Base-by-base conservation (phyloP, 2,888 invertebrate species). In the Adelognathus sp. region DNA sequence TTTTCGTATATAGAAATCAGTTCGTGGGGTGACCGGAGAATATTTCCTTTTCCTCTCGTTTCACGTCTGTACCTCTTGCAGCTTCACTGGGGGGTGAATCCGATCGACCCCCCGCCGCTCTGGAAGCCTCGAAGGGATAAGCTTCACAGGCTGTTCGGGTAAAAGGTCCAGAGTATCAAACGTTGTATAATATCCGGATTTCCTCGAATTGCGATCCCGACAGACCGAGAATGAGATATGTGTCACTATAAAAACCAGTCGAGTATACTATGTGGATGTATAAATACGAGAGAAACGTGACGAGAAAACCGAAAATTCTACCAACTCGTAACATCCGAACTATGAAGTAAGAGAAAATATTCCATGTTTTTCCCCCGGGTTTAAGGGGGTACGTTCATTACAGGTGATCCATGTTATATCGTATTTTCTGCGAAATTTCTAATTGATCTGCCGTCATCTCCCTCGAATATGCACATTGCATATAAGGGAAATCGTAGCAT, bases 141-240 rank as follows among this genome's bases (percentile, higher is more conserved):
- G 46, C 46, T 50, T 50, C 21, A n/a, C 3, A 9, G 11, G 36
- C n/a, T 24, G 9, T 21, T 4, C 11, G 11, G 1, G 21, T 21
- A 50, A 27, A 60, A n/a, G 14, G 60, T 7, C 24, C 60, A 1
- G 4, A 60, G 60, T 41, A 60, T 60, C 39, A 60, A 60, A 41
- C 60, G 60, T 41, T 60, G 39, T 60, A 39, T 41, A 39, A n/a
- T 27, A 60, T 60, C 58, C 24, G 58, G 58, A 21, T 24, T 50
- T 50, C 58, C 21, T 27, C 36, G 58, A 60, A 9, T 50, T 21
- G 18, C 46, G 46, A 50, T 50, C 24, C n/a, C 46, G 46, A 50
- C 24, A 24, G 6, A 11, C 7, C 46, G 21, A 11, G n/a, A 36
- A 46, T 46, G 18, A 5, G 21, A 46, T 33, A 33, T 21, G 5